These are phyloP conservation scores for Limosa lapponica DNA, from an alignment of 2,797 vertebrate species.

Conservation along the genomic window DNA sequence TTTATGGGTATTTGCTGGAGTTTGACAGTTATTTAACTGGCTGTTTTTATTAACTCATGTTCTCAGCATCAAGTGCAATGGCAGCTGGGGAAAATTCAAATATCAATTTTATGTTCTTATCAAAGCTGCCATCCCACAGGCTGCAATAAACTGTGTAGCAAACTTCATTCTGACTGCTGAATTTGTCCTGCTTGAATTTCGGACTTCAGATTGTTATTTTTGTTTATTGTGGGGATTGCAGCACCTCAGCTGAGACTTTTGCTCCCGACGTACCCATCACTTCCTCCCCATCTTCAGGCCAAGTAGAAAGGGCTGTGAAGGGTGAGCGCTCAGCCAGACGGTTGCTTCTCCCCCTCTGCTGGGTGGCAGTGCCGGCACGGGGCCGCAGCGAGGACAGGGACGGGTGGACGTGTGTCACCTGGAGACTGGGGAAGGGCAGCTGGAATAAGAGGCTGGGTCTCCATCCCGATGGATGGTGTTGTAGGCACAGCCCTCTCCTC, in stretches of 20 bases:
- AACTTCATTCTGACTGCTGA: background rate
- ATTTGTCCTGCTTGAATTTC: background rate
- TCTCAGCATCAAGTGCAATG: slow-evolving; percentile 62
- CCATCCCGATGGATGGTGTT: fast-evolving
- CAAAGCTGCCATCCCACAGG: slow-evolving; percentile 9
- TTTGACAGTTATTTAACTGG: slow-evolving; percentile 76
- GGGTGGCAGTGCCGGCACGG: fast-evolving
- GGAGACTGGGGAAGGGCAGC: background rate
- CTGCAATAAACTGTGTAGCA: slow-evolving; percentile 22
- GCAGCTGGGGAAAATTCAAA: slow-evolving; percentile 69
- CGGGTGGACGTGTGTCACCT: fast-evolving
- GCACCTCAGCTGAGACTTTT: background rate
- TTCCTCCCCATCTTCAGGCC: background rate
- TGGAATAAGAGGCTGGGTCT: background rate
- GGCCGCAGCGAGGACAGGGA: fast-evolving
- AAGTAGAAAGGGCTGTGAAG: fast-evolving
- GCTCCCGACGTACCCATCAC: fast-evolving
- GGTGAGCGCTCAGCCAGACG: fast-evolving
- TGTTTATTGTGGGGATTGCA: background rate
- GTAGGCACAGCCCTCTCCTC: background rate
- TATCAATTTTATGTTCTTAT: slow-evolving; percentile 62
- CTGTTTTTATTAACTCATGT: slow-evolving; percentile 75
- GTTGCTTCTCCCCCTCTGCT: background rate
- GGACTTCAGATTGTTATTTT: background rate
- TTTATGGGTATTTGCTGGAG: slow-evolving; percentile 71